Percentiles rank a stretch among this genome's conserved stretches.
phyloP scores from a whole-genome alignment of 1,140 invertebrate genomes.

The Dysdera silvatica region DNA sequence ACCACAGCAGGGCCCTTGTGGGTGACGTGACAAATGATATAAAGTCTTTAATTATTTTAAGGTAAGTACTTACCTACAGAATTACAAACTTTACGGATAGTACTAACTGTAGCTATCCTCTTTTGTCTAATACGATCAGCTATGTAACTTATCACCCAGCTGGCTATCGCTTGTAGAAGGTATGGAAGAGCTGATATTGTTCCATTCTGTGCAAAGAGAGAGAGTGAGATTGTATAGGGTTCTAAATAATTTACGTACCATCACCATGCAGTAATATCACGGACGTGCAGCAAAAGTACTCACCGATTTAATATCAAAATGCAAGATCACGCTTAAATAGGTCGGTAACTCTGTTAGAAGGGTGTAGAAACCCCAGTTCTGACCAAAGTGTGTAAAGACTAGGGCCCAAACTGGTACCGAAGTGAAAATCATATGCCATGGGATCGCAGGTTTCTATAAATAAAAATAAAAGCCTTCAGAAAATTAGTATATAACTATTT shows the following conservation, averaged over 20 bases:
- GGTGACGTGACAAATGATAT: not conserved
- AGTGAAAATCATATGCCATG: constrained; percentile 70
- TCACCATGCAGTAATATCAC: not conserved
- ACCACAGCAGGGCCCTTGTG: not conserved
- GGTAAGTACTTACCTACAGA: constrained; percentile 27
- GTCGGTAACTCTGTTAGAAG: constrained; percentile 75
- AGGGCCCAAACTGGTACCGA: constrained; percentile 86
- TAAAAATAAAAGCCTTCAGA: not conserved
- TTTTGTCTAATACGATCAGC: constrained; percentile 45
- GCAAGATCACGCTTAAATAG: constrained; percentile 55
- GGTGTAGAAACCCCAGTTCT: constrained; percentile 91
- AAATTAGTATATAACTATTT: not conserved
- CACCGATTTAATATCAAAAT: constrained; percentile 76
- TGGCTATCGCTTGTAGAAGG: constrained; percentile 48
- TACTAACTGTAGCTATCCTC: constrained; percentile 13
- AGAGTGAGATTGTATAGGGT: not conserved
- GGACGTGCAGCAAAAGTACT: not conserved
- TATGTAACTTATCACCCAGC: constrained; percentile 46
- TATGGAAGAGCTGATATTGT: constrained; percentile 53
- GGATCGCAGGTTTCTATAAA: constrained; percentile 39
- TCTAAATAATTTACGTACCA: constrained; percentile 36
- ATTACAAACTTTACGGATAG: constrained; percentile 32
- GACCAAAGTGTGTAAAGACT: constrained; percentile 75
- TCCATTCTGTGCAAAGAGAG: constrained; percentile 49
- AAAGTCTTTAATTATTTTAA: not conserved